Evolutionary conservation across 2,113 vertebrate genomes (phyloP).

Genomic region (Erythrocercus mccallii): DNA sequence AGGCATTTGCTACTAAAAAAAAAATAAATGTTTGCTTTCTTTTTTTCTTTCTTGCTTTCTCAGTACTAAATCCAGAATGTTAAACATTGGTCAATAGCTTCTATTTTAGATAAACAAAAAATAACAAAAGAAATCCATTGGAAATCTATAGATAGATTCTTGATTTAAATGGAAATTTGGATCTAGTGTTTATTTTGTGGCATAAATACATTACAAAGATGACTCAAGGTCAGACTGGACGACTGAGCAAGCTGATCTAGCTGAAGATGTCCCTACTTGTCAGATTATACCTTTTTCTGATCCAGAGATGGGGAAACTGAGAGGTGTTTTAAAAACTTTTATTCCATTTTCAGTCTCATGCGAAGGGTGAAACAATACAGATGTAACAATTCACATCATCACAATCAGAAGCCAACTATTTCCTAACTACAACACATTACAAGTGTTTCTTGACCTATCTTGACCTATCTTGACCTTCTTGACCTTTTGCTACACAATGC

Average conservation of each 20-base stretch:
- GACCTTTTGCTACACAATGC: no score
- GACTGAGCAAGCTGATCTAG: not conserved
- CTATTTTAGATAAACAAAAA: not conserved
- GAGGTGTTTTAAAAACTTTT: no score
- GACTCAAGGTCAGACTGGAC: not conserved
- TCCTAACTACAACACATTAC: no score
- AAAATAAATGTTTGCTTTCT: not conserved
- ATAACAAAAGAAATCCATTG: not conserved
- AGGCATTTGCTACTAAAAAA: not conserved
- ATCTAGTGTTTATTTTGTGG: not conserved
- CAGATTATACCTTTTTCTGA: no score
- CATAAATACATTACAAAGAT: not conserved
- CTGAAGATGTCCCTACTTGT: not conserved
- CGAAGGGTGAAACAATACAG: no score
- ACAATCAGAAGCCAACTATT: no score
- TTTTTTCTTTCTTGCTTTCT: not conserved
- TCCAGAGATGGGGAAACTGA: no score
- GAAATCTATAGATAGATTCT: not conserved
- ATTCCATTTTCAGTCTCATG: no score
- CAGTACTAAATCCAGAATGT: not conserved
- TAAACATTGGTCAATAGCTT: not conserved
- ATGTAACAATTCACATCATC: no score
- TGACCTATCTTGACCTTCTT: no score
- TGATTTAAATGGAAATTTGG: not conserved
- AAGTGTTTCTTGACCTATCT: no score